Conservation (phyloP, 2,113 vertebrate genomes). For the Cepphus grylle region DNA sequence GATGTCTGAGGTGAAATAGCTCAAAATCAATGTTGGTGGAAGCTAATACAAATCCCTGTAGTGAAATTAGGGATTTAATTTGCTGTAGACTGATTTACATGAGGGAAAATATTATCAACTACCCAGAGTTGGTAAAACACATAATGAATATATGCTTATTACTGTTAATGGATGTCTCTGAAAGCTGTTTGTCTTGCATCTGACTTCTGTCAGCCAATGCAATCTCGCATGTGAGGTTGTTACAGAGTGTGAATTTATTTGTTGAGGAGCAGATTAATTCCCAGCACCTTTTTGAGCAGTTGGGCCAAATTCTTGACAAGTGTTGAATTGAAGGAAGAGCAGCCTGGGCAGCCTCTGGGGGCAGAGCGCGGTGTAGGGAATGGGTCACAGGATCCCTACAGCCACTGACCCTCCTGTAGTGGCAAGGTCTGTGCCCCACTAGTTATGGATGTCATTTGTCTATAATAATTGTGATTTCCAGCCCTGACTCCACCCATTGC, state of each 20-base stretch:
- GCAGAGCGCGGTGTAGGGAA: fast-evolving
- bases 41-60: not conserved
- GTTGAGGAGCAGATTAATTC: not conserved
- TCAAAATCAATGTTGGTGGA: not conserved
- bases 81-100: not conserved
- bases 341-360: not conserved
- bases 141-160: not conserved
- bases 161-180: not conserved
- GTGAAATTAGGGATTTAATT: not conserved
- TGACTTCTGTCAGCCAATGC: not conserved
- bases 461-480: not conserved
- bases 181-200: not conserved
- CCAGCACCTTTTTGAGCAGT: not conserved
- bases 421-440: not conserved
- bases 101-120: not conserved
- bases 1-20: not conserved
- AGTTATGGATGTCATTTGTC: not conserved
- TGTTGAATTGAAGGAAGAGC: fast-evolving
- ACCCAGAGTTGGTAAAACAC: not conserved
- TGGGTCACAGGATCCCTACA: not conserved
- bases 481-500: fast-evolving
- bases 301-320: not conserved
- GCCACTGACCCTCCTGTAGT: not conserved
- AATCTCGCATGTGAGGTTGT: not conserved
- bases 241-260: not conserved